These are phyloP conservation scores for Chrysolina americana DNA, from an alignment of 2,888 invertebrate genomes.

Conservation along the genomic window DNA sequence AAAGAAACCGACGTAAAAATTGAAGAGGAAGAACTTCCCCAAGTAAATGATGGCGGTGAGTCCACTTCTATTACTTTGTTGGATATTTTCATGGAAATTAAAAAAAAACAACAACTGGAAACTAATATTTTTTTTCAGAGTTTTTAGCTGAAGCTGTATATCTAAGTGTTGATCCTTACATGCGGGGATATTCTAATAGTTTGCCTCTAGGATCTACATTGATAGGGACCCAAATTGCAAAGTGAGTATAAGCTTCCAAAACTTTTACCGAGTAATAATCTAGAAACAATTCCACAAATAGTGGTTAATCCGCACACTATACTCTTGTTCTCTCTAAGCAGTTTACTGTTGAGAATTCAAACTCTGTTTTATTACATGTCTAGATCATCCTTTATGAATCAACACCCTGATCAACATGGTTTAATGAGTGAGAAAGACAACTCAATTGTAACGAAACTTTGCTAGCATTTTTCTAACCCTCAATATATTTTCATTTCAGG, in stretches of 20 bases:
- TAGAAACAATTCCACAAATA: background rate
- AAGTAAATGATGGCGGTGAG: slow-evolving; percentile 79
- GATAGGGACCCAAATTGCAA: slow-evolving; percentile 81
- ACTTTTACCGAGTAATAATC: background rate
- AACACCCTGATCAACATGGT: too few relatives aligned
- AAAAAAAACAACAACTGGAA: too few relatives aligned
- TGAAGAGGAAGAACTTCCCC: slow-evolving; percentile 77
- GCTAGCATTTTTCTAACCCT: background rate
- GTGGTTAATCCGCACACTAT: background rate
- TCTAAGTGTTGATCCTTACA: slow-evolving; percentile 82
- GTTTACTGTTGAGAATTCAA: too few relatives aligned
- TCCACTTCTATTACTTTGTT: background rate
- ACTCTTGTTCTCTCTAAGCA: too few relatives aligned
- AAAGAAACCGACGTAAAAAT: slow-evolving; percentile 77
- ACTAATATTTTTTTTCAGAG: slow-evolving; percentile 66
- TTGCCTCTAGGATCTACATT: slow-evolving; percentile 73
- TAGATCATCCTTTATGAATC: too few relatives aligned
- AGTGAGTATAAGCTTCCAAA: slow-evolving; percentile 67
- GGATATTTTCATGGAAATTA: slow-evolving; percentile 1
- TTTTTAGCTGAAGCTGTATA: slow-evolving; percentile 78
- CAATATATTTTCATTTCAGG: slow-evolving; percentile 65
- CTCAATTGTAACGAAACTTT: background rate
- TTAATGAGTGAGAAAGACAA: too few relatives aligned
- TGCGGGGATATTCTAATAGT: slow-evolving; percentile 72
- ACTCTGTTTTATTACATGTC: too few relatives aligned